Evolutionary conservation across 1,140 invertebrate genomes (phyloP).

Genomic region (Drosophila obscura): DNA sequence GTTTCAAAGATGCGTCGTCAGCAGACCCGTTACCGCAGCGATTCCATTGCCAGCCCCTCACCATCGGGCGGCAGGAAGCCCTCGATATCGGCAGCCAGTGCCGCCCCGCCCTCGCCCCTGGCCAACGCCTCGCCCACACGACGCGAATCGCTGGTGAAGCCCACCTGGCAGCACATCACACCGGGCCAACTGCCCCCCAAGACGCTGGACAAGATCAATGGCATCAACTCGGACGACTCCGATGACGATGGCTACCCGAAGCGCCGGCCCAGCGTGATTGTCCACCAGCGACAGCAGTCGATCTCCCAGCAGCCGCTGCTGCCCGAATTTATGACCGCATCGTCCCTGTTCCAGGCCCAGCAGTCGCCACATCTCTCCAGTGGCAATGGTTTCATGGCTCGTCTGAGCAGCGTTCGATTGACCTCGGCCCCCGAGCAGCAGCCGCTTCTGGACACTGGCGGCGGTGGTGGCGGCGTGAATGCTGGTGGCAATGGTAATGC

Average conservation of each 20-base stretch:
- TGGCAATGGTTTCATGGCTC: conserved; percentile 69
- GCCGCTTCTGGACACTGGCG: conserved; percentile 58
- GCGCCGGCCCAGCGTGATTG: conserved; percentile 75
- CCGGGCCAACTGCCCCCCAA: conserved; percentile 77
- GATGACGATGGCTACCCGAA: conserved; percentile 77
- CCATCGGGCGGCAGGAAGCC: conserved; percentile 51
- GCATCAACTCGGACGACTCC: conserved; percentile 73
- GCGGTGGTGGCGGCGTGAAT: conserved; percentile 23
- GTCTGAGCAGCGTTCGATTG: conserved; percentile 50
- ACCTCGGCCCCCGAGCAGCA: conserved; percentile 53
- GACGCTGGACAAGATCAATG: conserved; percentile 80
- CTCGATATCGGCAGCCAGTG: conserved; percentile 43
- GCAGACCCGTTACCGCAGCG: conserved; percentile 73
- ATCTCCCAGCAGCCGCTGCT: conserved; percentile 69
- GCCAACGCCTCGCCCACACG: conserved; percentile 60
- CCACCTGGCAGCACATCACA: conserved; percentile 83
- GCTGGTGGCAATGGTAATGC: conserved; percentile 18
- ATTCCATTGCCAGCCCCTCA: conserved; percentile 66
- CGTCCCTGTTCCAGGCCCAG: conserved; percentile 49
- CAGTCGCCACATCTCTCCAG: conserved; percentile 42
- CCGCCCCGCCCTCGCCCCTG: conserved; percentile 39
- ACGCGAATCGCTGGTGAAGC: conserved; percentile 80
- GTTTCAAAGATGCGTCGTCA: conserved; percentile 72
- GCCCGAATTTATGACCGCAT: conserved; percentile 65
- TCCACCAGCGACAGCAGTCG: conserved; percentile 73